Base-by-base conservation (phyloP, 2,113 vertebrate species). In the Trematomus loennbergii region DNA sequence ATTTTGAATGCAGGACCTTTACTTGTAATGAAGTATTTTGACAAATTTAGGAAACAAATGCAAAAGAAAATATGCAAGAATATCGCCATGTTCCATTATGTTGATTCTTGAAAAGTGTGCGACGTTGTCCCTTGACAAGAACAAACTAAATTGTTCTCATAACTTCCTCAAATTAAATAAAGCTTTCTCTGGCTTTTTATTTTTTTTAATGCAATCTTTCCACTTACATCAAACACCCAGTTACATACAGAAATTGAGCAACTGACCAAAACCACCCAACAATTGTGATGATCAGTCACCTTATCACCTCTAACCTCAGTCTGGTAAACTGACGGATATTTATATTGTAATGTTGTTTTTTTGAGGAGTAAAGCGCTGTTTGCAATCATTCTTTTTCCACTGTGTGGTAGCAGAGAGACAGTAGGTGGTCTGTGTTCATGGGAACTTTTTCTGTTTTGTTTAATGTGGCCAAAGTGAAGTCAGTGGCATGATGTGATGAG, bases 261-360 rank as follows among this genome's bases (percentile, higher is more conserved):
- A 25, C 9, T 40, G 66, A 62, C 16, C 33, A 11, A 36, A 58
- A 11, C 8, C 54, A 15, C 57, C 45, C 29, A 29, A 52, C 33
- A 40, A 9, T 8, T 55, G 8, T 22, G 4, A 58, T 13, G 18
- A 77, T 80, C 25, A 59, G 65, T 70, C 64, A 60, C 25, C 18
- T 61, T 33, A 0, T 60, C 40, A 78, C 54, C 43, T 72, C 73
- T 54, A 65, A 64, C 78, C 36, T 25, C 70, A 45, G 20, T 70
- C 62, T 79, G 16, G 81, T 71, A 25, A n/a, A 65, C 29, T 73
- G 79, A 64, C 60, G 67, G 13, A 50, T 77, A 83, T 86, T 81
- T 82, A 58, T 62, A 77, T n/a, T 57, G n/a, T 33, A 9, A 55
- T 72, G 74, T 75, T 79, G 80, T 72, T 75, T 29, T 64, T 64